phyloP scores from a whole-genome alignment of 1,140 invertebrate genomes.

The Diachasmimorpha longicaudata region DNA sequence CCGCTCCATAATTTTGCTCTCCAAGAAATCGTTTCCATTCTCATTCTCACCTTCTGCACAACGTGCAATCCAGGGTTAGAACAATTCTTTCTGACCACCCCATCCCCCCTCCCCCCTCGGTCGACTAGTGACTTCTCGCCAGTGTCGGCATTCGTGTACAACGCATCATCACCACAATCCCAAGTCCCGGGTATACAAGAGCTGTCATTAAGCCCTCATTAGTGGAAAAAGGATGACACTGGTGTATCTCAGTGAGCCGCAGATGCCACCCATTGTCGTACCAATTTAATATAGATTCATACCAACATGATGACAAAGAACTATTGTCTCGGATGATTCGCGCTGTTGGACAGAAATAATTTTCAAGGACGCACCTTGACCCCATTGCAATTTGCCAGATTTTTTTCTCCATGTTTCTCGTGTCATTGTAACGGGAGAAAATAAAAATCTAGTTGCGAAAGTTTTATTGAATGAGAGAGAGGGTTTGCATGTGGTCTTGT shows the following conservation, averaged over 20 bases:
- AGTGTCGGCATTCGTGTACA: background rate
- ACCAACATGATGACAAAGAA: background rate
- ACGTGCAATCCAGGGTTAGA: background rate
- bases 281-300: background rate
- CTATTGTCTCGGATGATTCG: background rate
- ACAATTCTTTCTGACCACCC: background rate
- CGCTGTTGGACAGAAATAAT: background rate
- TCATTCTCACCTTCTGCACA: background rate
- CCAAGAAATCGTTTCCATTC: background rate
- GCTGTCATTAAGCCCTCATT: conserved; percentile 17
- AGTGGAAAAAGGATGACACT: background rate
- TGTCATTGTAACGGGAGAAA: background rate
- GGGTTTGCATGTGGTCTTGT: background rate
- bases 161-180: background rate
- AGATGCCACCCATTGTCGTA: background rate
- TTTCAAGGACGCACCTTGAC: background rate
- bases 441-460: background rate
- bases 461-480: background rate
- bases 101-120: background rate
- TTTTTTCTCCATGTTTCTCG: background rate
- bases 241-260: background rate
- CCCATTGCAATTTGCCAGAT: background rate
- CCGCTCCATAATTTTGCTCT: background rate
- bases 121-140: background rate
- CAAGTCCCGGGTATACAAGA: background rate